Base-by-base conservation (phyloP, 1,140 invertebrate species). In the Glossosoma conforme region DNA sequence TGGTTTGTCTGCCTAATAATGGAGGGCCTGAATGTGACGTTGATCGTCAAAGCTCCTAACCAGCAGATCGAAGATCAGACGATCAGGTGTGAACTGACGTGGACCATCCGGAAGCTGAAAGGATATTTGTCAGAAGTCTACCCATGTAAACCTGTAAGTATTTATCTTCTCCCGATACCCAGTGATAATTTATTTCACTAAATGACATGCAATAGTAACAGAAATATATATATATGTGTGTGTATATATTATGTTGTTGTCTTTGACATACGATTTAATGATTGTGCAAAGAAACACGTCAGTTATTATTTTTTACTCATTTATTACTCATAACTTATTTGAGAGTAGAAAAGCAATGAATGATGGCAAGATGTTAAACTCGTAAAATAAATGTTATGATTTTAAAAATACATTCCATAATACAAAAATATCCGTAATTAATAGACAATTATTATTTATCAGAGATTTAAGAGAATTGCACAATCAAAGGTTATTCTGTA, bases 11-110 rank as follows among this genome's bases (percentile, higher is more conserved):
- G 41, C 40, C 14, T 36, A 38, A 54, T 4, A 32, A 59, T 59
- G 57, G 57, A 59, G 66, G 74, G 75, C 53, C 53, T 67, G 48
- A 78, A 80, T 46, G 81, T 90, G 46, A 85, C 79, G 40, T 67
- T 93, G 42, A 78, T 92, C 60, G 86, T 93, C 28, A 92, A 91
- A 71, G 88, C 89, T 17, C 89, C 90, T 14, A 91, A 91, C 74
- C 89, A 92, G 66, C 85, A 90, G 70, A 83, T 92, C 60, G 87
- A 86, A 56, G 91, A 95, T 69, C 85, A 92, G 63, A 84, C 82
- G 48, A 77, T 94, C 38, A 79, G 87, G 55, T 91, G 89, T 66
- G 78, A 87, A 62, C 73, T 85, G 22, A 81, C 81, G 49, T 94
- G 91, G 91, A 91, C 86, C n/a, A 84, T 95, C 43, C 76, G 78